Evolutionary conservation across 2,113 vertebrate genomes (phyloP), one percentile per base, ranked within the genome.

Genomic region (Acanthochromis polyacanthus): DNA sequence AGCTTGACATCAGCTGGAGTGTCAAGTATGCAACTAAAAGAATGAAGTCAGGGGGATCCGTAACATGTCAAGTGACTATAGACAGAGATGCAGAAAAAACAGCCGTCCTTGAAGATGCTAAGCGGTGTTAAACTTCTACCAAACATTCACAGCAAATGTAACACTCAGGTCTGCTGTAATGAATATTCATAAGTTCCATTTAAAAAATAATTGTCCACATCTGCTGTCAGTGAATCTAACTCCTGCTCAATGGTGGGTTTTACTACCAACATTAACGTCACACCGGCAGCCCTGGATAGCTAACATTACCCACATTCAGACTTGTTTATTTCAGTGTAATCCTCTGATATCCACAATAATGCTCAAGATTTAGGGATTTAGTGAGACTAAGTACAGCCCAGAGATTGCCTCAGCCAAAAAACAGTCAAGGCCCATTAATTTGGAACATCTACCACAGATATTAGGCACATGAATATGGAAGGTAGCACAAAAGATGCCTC

Each of bases 311-410:
- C 66, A 53, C 57, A 51, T 62, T 65, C 57, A 57, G 58, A 43
- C 55, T 10, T 59, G 55, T 58, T 70, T 57, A 64, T 72, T 59
- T 53, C 65, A 19, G 56, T 53, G n/a, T 73, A 71, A 64, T 25
- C 58, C 50, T 71, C 51, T 48, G 56, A 60, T 69, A 25, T 64
- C 70, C 65, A 25, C 81, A 75, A 22, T 72, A 64, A 76, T 72
- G 62, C 61, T 46, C 4, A 10, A 61, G 56, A 68, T 76, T 62
- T 40, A 10, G 36, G 20, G 75, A 79, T 75, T 79, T 79, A 71
- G 40, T 45, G 25, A 32, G 48, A 77, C 55, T 20, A 55, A 69
- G 52, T 45, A 60, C 20, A 55, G 51, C 53, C 25, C 22, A 23
- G 52, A 58, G n/a, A 22, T 66, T 53, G 28, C 53, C n/a, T 53